Evolutionary conservation across 2,113 vertebrate genomes (phyloP), one percentile per base, ranked within the genome.

Genomic region (Megaleporinus macrocephalus): DNA sequence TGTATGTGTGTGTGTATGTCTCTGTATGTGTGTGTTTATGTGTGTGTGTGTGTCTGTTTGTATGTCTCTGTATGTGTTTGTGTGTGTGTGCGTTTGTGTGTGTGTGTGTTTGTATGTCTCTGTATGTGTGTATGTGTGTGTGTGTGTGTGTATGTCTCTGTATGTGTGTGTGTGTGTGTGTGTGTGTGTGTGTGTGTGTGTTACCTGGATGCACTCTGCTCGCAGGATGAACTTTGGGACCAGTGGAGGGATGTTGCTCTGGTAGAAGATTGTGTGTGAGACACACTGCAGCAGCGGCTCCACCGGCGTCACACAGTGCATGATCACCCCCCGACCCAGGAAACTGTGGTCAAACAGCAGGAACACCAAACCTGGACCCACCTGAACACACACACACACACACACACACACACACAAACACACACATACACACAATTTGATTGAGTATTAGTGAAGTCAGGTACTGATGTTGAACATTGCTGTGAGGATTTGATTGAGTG

Each of bases 231-330:
- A 92, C 81, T 95, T 97, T 80, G 96, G 95, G 49, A 96, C 88
- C 41, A 93, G 63, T 2, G 92, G 81, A 0, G 90, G 95, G 0
- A 95, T 55, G 11, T 80, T 93, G 4, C 86, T 86, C 90, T 95
- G 94, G 81, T 93, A 96, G 89, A 93, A 97, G 83, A 96, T 94
- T 59, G 85, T 93, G 90, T 96, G 96, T 6, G 93, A 86, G 11
- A 95, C 95, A 0, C 88, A 92, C 90, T 96, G 96, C 83, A 96
- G 84, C 66, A 96, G 90, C 0, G 95, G 95, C 82, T 96, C 94
- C 87, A 95, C 86, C 0, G 96, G 95, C 1, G 95, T 97, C 84
- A 96, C 93, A 0, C 86, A 93, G 14, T 96, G 95, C 81, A 96
- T 76, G 76, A 96, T 93, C 1, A 96, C 70, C 11, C 95, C 95